Evolutionary conservation across 1,140 invertebrate genomes (phyloP).

Genomic region (Bombyx mori): DNA sequence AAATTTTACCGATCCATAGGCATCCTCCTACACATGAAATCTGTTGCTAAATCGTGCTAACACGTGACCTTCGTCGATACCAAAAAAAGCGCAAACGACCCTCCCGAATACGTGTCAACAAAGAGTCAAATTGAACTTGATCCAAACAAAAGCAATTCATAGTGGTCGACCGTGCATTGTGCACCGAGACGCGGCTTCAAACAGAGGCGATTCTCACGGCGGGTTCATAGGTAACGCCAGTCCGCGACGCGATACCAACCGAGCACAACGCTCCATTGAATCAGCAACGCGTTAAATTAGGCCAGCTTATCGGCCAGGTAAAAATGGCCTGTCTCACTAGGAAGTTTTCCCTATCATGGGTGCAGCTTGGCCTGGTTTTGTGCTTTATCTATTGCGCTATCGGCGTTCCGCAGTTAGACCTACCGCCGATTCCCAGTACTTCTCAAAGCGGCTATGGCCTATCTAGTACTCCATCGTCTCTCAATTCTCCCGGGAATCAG

Average conservation of each 20-base stretch:
- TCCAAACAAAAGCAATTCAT: conserved; percentile 1
- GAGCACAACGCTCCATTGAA: conserved; percentile 56
- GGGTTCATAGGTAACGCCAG: conserved; percentile 36
- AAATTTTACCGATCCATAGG: too few relatives aligned
- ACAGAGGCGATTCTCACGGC: conserved; percentile 58
- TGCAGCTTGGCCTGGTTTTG: conserved; percentile 31
- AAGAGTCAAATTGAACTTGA: conserved; percentile 1
- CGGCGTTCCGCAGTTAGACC: conserved; percentile 66
- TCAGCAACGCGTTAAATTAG: conserved; percentile 14
- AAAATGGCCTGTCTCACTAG: conserved; percentile 40
- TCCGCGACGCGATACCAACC: conserved; percentile 43
- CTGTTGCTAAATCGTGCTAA: too few relatives aligned
- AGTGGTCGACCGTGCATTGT: conserved; percentile 2
- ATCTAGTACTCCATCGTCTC: conserved; percentile 47
- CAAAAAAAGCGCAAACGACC: too few relatives aligned
- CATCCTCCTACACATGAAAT: too few relatives aligned
- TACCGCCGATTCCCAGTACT: conserved; percentile 63
- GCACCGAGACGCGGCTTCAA: conserved; percentile 19
- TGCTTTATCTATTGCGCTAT: conserved; percentile 25
- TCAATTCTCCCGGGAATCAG: conserved; percentile 43
- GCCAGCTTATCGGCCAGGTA: conserved; percentile 14
- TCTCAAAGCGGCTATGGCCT: conserved; percentile 50
- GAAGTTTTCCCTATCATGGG: conserved; percentile 29
- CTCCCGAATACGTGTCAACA: too few relatives aligned
- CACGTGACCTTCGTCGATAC: too few relatives aligned